Evolutionary conservation across 2,888 invertebrate genomes (phyloP), one percentile per base, ranked within the genome.

Genomic region (Xestia ashworthii): DNA sequence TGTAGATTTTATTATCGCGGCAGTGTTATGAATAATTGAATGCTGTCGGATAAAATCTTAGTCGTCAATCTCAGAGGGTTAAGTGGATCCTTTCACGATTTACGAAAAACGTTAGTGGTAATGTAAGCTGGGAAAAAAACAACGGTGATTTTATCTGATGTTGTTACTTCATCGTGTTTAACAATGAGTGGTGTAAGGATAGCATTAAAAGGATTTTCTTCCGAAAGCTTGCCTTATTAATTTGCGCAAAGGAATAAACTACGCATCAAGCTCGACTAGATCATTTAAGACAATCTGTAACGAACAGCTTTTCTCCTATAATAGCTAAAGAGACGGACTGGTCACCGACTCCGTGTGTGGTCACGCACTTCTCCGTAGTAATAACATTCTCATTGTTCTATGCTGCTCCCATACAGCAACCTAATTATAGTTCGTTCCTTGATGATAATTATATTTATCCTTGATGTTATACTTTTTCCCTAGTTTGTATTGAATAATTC

Each of bases 1-100:
- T 71, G 32, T 73, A 68, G 8, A 76, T 84, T 79, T 79, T 77
- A 69, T 60, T 65, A 81, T 65, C 66, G 58, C 71, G 19, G 71
- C 78, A 68, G 76, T 71, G 73, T 71, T 80, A 78, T 84, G 74
- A 87, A 82, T 85, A 82, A 86, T 82, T 78, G 64, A 84, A 74
- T 60, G 48, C 67, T 73, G 74, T 73, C 66, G 48, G 74, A 76
- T 82, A 48, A 82, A 78, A 78, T 78, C 60, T 78, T 72, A 75
- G 58, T 77, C 71, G 66, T 83, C 83, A 84, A 84, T 84, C 78
- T 81, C 66, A 55, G 32, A 62, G 74, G 71, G 69, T 71, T 70
- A 65, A 78, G 68, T 80, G 58, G 60, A 73, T 65, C 66, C 65
- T 75, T 78, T 68, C 67, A 62, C 19, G 66, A 68, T 72, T 53